These are phyloP conservation scores for Laupala kohalensis DNA, from an alignment of 1,140 invertebrate genomes.

Conservation along the genomic window DNA sequence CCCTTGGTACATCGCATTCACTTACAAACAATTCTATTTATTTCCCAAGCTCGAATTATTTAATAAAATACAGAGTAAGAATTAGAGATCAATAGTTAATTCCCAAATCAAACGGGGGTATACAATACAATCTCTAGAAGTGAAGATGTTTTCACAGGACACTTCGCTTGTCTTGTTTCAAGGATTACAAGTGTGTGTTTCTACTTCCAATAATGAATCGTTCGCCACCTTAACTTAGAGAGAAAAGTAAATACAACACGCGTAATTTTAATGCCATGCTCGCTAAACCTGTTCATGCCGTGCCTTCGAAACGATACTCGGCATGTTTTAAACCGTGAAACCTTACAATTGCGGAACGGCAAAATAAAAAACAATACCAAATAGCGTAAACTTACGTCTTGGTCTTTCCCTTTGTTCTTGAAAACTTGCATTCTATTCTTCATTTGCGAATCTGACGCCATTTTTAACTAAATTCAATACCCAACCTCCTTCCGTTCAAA, in stretches of 20 bases:
- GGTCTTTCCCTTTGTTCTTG: conserved; percentile 95
- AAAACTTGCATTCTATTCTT: conserved; percentile 80
- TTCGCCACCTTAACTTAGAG: background rate
- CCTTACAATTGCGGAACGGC: too few relatives aligned
- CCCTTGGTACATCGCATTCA: too few relatives aligned
- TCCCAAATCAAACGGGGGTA: too few relatives aligned
- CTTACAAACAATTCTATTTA: too few relatives aligned
- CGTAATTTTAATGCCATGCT: background rate
- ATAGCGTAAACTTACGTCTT: conserved; percentile 63
- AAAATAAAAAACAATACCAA: background rate
- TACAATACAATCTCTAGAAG: too few relatives aligned
- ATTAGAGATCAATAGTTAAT: too few relatives aligned
- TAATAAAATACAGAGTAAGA: too few relatives aligned
- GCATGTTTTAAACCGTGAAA: background rate
- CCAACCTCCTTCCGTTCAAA: conserved; percentile 11
- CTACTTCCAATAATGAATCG: too few relatives aligned
- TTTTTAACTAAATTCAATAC: conserved; percentile 40
- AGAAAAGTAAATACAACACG: background rate
- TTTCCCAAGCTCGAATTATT: too few relatives aligned
- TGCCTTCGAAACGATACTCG: conserved; percentile 4
- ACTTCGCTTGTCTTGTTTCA: too few relatives aligned
- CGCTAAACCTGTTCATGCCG: background rate
- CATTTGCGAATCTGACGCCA: conserved; percentile 59
- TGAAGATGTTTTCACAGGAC: too few relatives aligned
- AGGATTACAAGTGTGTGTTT: too few relatives aligned